A percentile compares a stretch with the other conserved stretches of the same genome.
These are phyloP conservation scores for Liasis olivaceus DNA, from an alignment of 2,797 vertebrate species.

Conservation along the genomic window DNA sequence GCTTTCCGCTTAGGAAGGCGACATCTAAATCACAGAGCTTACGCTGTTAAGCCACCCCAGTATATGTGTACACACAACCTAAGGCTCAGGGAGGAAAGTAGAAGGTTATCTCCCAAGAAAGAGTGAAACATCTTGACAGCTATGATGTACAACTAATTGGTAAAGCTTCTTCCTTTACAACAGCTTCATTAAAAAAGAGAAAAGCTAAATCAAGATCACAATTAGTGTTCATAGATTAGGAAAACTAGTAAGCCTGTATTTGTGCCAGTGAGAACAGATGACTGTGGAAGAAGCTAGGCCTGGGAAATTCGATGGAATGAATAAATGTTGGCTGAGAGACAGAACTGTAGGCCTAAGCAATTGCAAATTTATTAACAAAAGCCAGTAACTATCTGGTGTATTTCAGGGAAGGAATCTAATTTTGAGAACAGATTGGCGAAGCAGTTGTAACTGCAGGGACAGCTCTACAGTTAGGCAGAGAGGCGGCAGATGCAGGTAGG, in stretches of 20 bases:
- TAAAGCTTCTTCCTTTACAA: constrained; percentile 49
- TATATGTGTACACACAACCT: constrained; percentile 54
- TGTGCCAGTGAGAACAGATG: constrained; percentile 27
- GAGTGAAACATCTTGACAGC: constrained; percentile 58
- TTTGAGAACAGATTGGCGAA: background rate
- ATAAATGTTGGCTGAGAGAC: constrained; percentile 44
- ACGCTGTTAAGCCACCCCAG: constrained; percentile 59
- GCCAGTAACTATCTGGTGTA: background rate
- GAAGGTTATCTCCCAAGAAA: constrained; percentile 52
- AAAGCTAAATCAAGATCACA: constrained; percentile 34
- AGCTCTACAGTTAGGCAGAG: background rate
- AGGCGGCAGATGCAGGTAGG: too few relatives aligned
- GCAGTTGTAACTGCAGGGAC: background rate
- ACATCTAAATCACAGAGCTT: constrained; percentile 67
- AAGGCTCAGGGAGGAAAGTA: constrained; percentile 58
- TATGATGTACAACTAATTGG: background rate
- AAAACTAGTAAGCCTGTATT: constrained; percentile 28
- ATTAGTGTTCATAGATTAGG: constrained; percentile 34
- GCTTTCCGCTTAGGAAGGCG: constrained; percentile 65
- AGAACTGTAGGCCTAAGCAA: constrained; percentile 39
- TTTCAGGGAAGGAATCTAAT: background rate
- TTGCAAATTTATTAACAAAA: background rate
- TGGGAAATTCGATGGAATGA: constrained; percentile 22
- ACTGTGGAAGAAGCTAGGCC: constrained; percentile 1
- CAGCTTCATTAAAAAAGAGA: constrained; percentile 61